Conservation (phyloP, 1,140 invertebrate species). For the Watersipora subatra region DNA sequence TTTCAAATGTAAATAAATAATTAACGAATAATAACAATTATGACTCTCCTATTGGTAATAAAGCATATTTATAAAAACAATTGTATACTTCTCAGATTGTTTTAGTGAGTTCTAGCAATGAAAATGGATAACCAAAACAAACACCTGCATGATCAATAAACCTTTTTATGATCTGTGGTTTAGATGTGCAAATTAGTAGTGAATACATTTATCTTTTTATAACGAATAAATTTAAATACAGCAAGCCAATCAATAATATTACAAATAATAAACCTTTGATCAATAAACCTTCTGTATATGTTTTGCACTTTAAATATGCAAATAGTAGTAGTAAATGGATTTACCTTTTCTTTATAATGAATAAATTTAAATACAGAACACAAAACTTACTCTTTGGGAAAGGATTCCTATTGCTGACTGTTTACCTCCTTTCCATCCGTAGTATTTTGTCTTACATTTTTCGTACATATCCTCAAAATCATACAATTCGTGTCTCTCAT, state of each 20-base stretch:
- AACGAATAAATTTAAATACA: background rate
- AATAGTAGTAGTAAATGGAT: background rate
- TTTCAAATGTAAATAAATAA: too few relatives aligned
- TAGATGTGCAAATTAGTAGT: too few relatives aligned
- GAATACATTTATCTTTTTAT: background rate
- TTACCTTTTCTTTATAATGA: too few relatives aligned
- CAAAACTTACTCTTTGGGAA: background rate
- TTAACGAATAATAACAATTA: too few relatives aligned
- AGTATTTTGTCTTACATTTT: background rate
- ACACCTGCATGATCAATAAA: too few relatives aligned
- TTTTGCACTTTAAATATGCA: background rate
- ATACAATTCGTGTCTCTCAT: background rate
- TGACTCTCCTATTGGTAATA: too few relatives aligned
- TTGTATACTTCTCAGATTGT: too few relatives aligned
- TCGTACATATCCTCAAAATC: background rate
- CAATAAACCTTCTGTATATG: background rate
- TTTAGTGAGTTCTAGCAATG: too few relatives aligned
- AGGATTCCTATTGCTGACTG: background rate
- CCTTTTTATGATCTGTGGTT: too few relatives aligned
- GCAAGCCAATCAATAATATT: background rate
- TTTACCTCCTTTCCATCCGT: background rate
- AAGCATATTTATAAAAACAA: too few relatives aligned
- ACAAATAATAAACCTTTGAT: background rate
- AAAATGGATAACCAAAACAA: too few relatives aligned
- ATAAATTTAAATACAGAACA: too few relatives aligned